These are phyloP conservation scores for Moxostoma hubbsi DNA, from an alignment of 2,797 vertebrate species.

Conservation along the genomic window DNA sequence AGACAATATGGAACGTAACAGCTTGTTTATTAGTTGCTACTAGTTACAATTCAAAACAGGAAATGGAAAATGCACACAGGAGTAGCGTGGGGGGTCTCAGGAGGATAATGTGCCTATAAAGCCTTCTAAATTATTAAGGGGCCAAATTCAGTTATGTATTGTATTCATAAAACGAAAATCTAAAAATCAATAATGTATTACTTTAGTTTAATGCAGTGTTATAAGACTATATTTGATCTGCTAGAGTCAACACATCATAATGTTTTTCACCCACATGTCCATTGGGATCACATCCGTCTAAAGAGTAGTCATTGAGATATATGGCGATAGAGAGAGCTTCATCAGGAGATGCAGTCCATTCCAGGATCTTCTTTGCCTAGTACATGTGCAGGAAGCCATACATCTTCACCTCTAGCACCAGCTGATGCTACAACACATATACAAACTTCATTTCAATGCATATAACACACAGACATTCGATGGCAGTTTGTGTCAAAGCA, in stretches of 20 bases:
- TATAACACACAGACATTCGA: not conserved
- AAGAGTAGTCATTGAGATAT: slow-evolving; percentile 86
- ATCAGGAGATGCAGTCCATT: slow-evolving; percentile 87
- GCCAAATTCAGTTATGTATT: not conserved
- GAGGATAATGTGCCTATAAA: no score
- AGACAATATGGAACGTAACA: no score
- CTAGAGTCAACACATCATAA: not conserved
- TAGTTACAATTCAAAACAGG: no score
- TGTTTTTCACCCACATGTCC: slow-evolving; percentile 85
- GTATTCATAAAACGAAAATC: not conserved
- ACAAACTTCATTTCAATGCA: not conserved
- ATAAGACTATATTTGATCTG: not conserved
- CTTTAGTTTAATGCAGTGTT: not conserved
- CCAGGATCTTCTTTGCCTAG: slow-evolving; percentile 95
- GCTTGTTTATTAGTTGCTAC: no score
- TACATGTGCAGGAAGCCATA: slow-evolving; percentile 92
- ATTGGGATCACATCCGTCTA: slow-evolving; percentile 89
- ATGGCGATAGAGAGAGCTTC: slow-evolving; percentile 85
- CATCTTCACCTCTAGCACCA: slow-evolving; percentile 89
- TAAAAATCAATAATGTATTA: not conserved
- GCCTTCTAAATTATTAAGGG: not conserved
- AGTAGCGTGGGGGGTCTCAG: no score
- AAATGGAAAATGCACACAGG: no score
- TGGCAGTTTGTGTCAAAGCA: not conserved
- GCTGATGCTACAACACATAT: slow-evolving; percentile 67